These are phyloP conservation scores for Sigmodon hispidus DNA, from an alignment of 2,113 vertebrate species.

Conservation along the genomic window DNA sequence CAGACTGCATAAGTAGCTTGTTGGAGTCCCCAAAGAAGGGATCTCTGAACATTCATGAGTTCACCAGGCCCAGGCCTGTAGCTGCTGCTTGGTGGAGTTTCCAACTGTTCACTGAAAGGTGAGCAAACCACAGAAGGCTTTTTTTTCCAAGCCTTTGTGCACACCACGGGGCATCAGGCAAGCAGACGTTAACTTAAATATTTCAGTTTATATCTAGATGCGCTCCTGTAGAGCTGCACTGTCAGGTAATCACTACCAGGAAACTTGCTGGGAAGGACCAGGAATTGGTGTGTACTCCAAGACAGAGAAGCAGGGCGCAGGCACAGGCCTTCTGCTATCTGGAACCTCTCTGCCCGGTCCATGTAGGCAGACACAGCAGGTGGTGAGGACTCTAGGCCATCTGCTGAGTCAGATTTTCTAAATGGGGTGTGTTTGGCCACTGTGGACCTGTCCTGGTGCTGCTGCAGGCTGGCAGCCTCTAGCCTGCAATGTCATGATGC, in stretches of 20 bases:
- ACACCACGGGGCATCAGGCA: neutral
- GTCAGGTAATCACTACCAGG: fast-evolving
- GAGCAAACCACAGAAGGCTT: neutral
- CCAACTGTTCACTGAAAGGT: neutral
- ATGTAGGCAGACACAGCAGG: neutral
- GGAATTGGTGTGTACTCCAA: neutral
- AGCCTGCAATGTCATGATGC: neutral
- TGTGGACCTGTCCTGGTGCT: fast-evolving
- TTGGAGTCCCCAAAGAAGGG: constrained; percentile 26
- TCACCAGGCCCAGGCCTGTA: neutral
- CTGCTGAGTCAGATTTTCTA: neutral
- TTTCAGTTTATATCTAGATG: too few relatives aligned
- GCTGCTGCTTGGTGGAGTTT: neutral
- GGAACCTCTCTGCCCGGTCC: neutral
- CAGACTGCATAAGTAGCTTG: constrained; percentile 63
- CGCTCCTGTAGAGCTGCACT: neutral
- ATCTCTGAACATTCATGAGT: neutral
- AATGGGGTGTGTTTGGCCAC: neutral
- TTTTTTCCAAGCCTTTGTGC: neutral
- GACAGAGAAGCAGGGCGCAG: neutral
- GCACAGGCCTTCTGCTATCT: neutral
- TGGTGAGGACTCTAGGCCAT: neutral
- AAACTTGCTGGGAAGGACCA: neutral
- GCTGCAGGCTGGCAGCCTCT: neutral
- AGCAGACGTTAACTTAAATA: fast-evolving